A percentile compares a stretch with the other conserved stretches of the same genome.
These are phyloP conservation scores for Cloeon dipterum DNA, from an alignment of 2,888 invertebrate species.

Conservation along the genomic window DNA sequence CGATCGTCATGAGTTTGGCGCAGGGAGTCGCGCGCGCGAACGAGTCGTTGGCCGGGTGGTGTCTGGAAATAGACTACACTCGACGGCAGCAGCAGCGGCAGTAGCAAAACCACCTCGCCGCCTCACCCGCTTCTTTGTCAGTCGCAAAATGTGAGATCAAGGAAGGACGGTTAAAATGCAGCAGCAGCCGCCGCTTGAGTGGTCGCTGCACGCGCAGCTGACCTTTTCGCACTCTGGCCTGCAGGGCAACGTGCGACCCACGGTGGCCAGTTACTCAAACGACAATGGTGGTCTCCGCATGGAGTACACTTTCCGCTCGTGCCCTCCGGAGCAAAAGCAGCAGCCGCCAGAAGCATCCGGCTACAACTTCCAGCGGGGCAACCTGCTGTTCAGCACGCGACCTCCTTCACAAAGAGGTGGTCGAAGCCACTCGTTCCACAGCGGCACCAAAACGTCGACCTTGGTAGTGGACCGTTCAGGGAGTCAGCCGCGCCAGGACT, in stretches of 20 bases:
- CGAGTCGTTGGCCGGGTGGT: neutral
- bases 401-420: slow-evolving; percentile 15
- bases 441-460: neutral
- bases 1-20: slow-evolving; percentile 2
- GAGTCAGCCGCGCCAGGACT: slow-evolving; percentile 8
- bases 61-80: neutral
- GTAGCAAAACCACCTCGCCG: slow-evolving; percentile 5
- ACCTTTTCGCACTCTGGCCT: slow-evolving; percentile 30
- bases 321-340: slow-evolving; percentile 1
- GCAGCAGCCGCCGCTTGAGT: slow-evolving; percentile 25
- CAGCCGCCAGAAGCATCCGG: neutral
- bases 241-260: slow-evolving; percentile 14
- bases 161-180: neutral
- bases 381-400: slow-evolving; percentile 26
- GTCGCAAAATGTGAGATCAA: slow-evolving; percentile 5
- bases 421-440: neutral
- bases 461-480: slow-evolving; percentile 3
- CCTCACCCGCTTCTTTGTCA: slow-evolving; percentile 9
- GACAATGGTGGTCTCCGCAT: slow-evolving; percentile 26
- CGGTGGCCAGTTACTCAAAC: slow-evolving; percentile 17
- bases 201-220: slow-evolving; percentile 44
- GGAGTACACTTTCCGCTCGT: slow-evolving; percentile 21
- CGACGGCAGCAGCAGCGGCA: slow-evolving; percentile 1
- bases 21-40: slow-evolving; percentile 11
- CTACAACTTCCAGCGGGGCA: slow-evolving; percentile 26